A percentile compares a stretch with the other conserved stretches of the same genome.
Evolutionary conservation across 2,797 vertebrate genomes (phyloP).

Genomic region (Carapus acus): DNA sequence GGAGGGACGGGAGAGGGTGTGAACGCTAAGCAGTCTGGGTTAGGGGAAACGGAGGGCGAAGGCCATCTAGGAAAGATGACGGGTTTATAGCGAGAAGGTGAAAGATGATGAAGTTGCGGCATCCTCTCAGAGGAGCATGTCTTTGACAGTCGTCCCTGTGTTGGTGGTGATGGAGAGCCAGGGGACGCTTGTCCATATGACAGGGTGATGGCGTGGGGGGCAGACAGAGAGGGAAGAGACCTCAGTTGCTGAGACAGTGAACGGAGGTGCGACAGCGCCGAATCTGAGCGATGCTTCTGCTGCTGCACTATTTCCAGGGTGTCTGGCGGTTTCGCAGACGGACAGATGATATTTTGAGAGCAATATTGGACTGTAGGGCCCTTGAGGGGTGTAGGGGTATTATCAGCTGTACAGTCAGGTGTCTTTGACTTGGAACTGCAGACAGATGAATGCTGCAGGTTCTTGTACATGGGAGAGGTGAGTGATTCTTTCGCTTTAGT

Average conservation of each 20-base stretch:
- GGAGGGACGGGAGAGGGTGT: conserved; percentile 61
- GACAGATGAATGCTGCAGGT: conserved; percentile 6
- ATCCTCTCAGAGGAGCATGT: conserved; percentile 13
- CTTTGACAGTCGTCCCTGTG: conserved; percentile 5
- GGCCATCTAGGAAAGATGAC: conserved; percentile 54
- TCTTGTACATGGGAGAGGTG: conserved; percentile 1
- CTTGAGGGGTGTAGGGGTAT: conserved; percentile 8
- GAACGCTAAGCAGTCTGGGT: conserved; percentile 40
- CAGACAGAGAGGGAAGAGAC: conserved; percentile 29
- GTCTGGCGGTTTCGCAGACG: conserved; percentile 9
- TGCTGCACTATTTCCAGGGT: too few species aligned
- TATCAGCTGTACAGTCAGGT: conserved; percentile 20
- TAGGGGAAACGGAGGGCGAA: conserved; percentile 58
- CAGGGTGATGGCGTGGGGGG: conserved; percentile 5
- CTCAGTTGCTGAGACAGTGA: conserved; percentile 54
- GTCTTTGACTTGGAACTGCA: conserved; percentile 9
- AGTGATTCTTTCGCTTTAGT: conserved; percentile 11
- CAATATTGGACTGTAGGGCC: conserved; percentile 12
- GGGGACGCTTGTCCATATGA: conserved; percentile 17
- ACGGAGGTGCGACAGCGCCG: conserved; percentile 48
- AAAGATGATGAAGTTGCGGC: conserved; percentile 36
- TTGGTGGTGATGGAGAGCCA: conserved; percentile 2
- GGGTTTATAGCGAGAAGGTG: conserved; percentile 57
- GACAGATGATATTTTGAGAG: conserved; percentile 28
- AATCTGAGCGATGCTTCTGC: conserved; percentile 34